These are phyloP conservation scores for Eupithecia subfuscata DNA, from an alignment of 2,888 invertebrate genomes.

Conservation along the genomic window DNA sequence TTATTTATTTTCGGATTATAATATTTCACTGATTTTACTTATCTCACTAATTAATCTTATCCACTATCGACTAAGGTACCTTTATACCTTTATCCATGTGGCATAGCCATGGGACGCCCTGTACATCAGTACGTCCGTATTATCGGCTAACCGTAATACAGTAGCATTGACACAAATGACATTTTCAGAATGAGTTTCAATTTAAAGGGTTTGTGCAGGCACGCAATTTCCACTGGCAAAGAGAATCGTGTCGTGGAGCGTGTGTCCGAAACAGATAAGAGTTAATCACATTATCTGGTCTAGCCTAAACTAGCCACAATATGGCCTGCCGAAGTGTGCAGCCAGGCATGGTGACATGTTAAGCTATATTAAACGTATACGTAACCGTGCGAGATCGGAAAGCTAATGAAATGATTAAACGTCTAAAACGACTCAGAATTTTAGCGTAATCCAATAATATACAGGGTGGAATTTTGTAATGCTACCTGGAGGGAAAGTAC, in stretches of 20 bases:
- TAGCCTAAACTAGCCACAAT: background rate
- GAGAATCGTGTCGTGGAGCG: background rate
- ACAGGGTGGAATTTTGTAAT: too few relatives aligned
- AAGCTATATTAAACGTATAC: background rate
- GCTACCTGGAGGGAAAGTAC: too few relatives aligned
- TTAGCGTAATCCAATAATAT: too few relatives aligned
- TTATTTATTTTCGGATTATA: too few relatives aligned
- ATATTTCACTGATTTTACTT: too few relatives aligned
- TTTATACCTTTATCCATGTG: too few relatives aligned
- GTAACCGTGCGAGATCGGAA: background rate
- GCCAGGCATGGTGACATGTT: background rate
- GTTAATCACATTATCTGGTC: slow-evolving; percentile 4
- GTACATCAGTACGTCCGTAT: too few relatives aligned
- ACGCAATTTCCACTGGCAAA: background rate
- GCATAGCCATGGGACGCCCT: too few relatives aligned
- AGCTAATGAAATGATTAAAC: background rate
- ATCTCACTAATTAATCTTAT: too few relatives aligned
- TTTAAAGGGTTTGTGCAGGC: background rate
- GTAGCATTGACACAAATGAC: background rate
- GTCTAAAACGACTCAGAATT: background rate
- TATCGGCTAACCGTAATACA: background rate
- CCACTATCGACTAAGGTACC: too few relatives aligned
- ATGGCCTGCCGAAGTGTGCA: background rate
- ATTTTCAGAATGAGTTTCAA: background rate
- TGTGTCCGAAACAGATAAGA: slow-evolving; percentile 3